These are phyloP conservation scores for Daktulosphaira vitifoliae DNA, from an alignment of 1,140 invertebrate genomes.

Conservation along the genomic window DNA sequence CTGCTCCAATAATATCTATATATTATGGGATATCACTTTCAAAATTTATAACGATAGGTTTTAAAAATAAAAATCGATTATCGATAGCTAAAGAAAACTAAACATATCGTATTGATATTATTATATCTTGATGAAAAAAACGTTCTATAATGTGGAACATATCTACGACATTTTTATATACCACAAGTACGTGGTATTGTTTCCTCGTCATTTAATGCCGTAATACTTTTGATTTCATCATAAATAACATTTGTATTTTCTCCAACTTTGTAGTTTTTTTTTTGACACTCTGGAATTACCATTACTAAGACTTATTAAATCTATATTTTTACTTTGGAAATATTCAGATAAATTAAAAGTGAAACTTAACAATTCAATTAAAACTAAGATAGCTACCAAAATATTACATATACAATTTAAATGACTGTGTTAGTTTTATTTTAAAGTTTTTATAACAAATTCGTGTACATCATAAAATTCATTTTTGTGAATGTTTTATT, in stretches of 20 bases:
- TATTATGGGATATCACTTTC: not conserved
- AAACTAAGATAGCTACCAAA: not conserved
- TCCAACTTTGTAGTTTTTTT: not conserved
- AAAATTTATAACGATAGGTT: not conserved
- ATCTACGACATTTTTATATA: not conserved
- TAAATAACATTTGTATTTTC: conserved; percentile 7
- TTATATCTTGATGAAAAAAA: not conserved
- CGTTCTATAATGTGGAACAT: not conserved
- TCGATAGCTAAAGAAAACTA: not conserved
- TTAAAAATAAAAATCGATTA: not conserved
- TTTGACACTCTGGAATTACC: not conserved
- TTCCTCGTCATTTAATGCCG: not conserved
- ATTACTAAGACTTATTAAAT: not conserved
- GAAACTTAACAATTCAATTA: not conserved
- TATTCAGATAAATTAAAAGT: conserved; percentile 9
- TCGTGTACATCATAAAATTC: no score
- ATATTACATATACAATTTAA: not conserved
- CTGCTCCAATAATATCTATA: not conserved
- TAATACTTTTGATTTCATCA: not conserved
- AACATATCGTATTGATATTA: no score
- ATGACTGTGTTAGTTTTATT: not conserved
- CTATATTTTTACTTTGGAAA: not conserved
- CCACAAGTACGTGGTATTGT: not conserved
- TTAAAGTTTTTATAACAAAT: no score
- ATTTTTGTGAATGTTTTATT: no score